Evolutionary conservation across 2,797 vertebrate genomes (phyloP), one percentile per base, ranked within the genome.

Genomic region (Gymnothorax reevesii): DNA sequence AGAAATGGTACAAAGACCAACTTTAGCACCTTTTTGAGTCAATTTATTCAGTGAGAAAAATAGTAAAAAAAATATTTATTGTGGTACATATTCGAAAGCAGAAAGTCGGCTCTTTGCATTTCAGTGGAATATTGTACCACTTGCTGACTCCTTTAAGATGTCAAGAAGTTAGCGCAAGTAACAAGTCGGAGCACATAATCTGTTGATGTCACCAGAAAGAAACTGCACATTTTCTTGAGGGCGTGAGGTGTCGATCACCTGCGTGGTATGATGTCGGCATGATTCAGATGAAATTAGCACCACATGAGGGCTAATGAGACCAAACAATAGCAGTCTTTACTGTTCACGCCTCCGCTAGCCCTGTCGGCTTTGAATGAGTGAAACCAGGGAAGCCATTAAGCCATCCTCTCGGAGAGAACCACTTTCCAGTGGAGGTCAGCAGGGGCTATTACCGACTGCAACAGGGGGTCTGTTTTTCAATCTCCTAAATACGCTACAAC

Each of bases 281-380:
- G 71, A 73, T 33, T 73, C 66, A 10, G 66, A 25, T 25, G 4
- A 25, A 27, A 10, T 33, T 27, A 75, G 10, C 71, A 27, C 17
- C 49, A 12, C 49, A 33, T 20, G 2, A 49, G 27, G 4, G 33
- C 71, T 49, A 75, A 20, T 75, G 17, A 75, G 71, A 79, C 57
- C 79, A 83, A 86, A 86, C 60, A 80, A 84, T 54, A 42, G 57
- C 52, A 64, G 83, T 83, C 73, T 86, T 88, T 88, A 84, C 82
- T 77, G 83, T 77, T 88, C 87, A 57, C 83, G 83, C 85, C 79
- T 86, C 85, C 66, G 13, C 85, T 82, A 75, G 57, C 82, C 71
- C 84, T 88, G 33, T 66, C 83, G 59, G 42, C 82, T 88, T 42
- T 86, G 57, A 84, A 75, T 52, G 66, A 84, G 69, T 80, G 64